Conservation (phyloP, 2,797 vertebrate species). For the Kryptopterus vitreolus region DNA sequence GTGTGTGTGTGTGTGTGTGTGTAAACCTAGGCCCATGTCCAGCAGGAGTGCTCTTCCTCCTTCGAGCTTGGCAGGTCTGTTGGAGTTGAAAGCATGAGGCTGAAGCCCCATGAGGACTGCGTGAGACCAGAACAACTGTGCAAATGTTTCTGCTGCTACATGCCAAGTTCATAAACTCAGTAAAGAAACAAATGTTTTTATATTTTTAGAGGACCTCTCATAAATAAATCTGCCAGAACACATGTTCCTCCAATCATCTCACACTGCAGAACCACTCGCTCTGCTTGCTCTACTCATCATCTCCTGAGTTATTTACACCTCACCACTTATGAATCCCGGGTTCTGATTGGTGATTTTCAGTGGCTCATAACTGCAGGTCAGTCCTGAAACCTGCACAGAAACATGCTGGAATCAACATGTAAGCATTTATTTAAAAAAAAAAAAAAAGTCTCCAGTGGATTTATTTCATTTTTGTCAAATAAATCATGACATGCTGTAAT, state of each 20-base stretch:
- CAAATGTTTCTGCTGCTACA: slow-evolving; percentile 42
- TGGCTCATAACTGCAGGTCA: not conserved
- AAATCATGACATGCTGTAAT: too few species aligned
- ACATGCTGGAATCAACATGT: too few species aligned
- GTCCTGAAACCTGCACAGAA: not conserved
- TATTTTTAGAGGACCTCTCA: slow-evolving; percentile 20
- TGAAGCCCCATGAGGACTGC: slow-evolving; percentile 20
- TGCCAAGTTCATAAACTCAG: slow-evolving; percentile 16
- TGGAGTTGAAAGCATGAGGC: slow-evolving; percentile 27
- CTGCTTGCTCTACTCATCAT: not conserved
- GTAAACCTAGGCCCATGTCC: not conserved
- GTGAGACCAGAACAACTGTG: not conserved
- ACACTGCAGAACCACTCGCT: not conserved
- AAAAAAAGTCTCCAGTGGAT: not conserved
- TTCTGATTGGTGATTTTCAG: not conserved
- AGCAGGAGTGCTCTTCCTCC: not conserved
- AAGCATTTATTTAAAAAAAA: too few species aligned
- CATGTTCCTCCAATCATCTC: not conserved
- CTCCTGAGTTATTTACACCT: not conserved
- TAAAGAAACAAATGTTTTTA: slow-evolving; percentile 31
- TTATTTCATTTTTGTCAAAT: too few species aligned
- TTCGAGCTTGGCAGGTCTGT: slow-evolving; percentile 9
- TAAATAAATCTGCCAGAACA: slow-evolving; percentile 5
- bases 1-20: not conserved
- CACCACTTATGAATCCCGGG: not conserved